Evolutionary conservation across 2,113 vertebrate genomes (phyloP), one percentile per base, ranked within the genome.

Genomic region (Ictalurus punctatus): DNA sequence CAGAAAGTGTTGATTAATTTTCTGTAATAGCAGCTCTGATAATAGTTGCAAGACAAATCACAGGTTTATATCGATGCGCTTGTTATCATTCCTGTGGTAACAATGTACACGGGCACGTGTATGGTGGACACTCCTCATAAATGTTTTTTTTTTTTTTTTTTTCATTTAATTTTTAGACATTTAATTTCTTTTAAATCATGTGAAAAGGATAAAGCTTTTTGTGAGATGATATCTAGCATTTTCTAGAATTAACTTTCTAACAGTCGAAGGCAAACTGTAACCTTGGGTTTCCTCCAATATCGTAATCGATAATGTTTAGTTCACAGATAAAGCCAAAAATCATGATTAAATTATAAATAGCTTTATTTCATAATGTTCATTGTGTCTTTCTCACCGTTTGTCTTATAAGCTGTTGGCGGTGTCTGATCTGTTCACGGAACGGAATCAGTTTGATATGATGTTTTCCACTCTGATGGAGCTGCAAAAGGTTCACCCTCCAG

Each of bases 391-490:
- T 88, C 9, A 21, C 12, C 56, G 2, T 84, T 65, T 65, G 27
- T 89, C 78, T 67, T 52, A 10, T 58, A 8, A 99, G 98, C 96
- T 99, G 92, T 96, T 99, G 86, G 97, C 98, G 30, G 98, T 99
- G 78, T 99, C 98, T 0, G 98, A 99, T 95, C 93, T 99, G 89
- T 99, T 99, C 95, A 99, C 98, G 0, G 98, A 99, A 92, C 96
- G 98, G 92, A 99, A 96, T 94, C 98, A 99, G 94, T 99, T 99
- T 93, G 98, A 99, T 94, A 98, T 97, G 97, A 99, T 99, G 98
- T 99, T 98, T 90, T 93, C 95, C 71, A 98, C 98, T 0, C 88
- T 99, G 93, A 97, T 95, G n/a, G 98, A 99, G 85, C 93, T 99
- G 73, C 96, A 98, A 89, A 97, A 97, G 93, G 96, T 96, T 40